Percentiles rank a stretch among this genome's conserved stretches.
Evolutionary conservation across 2,113 vertebrate species (phyloP).

Genomic region (Pedionomus torquatus): DNA sequence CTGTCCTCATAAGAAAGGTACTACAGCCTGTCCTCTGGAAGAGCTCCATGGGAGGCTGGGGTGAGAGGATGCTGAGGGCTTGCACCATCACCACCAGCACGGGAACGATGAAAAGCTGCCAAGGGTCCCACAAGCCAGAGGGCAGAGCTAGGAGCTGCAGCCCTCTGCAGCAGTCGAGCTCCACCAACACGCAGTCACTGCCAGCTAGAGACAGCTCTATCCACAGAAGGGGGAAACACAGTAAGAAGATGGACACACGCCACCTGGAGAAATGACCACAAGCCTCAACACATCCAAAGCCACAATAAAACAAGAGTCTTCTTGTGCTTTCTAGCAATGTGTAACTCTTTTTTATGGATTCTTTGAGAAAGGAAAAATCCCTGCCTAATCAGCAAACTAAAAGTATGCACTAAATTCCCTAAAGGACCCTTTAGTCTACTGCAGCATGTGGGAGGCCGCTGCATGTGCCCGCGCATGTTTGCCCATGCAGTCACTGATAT

Average conservation of each 20-base stretch:
- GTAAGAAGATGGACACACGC: background rate
- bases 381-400: background rate
- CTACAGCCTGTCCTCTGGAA: background rate
- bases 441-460: fast-evolving
- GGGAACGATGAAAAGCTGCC: background rate
- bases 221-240: background rate
- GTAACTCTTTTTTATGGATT: background rate
- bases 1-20: too few species aligned
- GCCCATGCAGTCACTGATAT: fast-evolving
- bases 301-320: background rate
- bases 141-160: background rate
- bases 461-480: fast-evolving
- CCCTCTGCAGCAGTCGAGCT: fast-evolving
- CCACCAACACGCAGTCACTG: fast-evolving
- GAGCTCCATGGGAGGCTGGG: background rate
- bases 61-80: fast-evolving
- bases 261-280: background rate
- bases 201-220: background rate
- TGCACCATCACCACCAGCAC: fast-evolving
- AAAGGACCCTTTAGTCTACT: background rate
- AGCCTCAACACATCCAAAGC: background rate
- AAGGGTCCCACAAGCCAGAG: background rate
- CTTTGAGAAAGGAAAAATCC: background rate
- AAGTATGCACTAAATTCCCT: background rate
- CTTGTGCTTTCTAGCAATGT: background rate